Evolutionary conservation across 2,888 invertebrate species (phyloP).

Genomic region (Himalopsyche kuldschensis): DNA sequence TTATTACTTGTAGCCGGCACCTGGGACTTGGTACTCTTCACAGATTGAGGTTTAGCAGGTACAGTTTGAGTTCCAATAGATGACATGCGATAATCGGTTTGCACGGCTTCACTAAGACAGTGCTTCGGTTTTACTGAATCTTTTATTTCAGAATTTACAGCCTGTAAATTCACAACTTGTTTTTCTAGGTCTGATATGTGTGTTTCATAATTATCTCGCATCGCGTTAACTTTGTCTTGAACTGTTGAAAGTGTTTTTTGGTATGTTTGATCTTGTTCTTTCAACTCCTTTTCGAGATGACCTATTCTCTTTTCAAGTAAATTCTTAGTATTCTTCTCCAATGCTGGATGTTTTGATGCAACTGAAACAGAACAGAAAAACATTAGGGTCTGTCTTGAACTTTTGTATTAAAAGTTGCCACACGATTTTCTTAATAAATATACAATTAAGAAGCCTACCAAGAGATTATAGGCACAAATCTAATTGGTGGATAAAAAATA

Average conservation of each 20-base stretch:
- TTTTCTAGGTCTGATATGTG: constrained; percentile 76
- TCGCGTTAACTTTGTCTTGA: constrained; percentile 75
- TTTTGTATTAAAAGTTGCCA: background rate
- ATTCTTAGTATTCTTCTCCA: constrained; percentile 62
- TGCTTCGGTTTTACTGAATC: constrained; percentile 54
- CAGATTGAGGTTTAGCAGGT: constrained; percentile 51
- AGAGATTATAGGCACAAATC: too few species aligned
- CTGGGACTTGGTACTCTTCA: constrained; percentile 59
- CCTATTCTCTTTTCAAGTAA: constrained; percentile 73
- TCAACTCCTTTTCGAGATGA: constrained; percentile 70
- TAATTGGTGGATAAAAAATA: too few species aligned
- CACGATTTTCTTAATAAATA: too few species aligned
- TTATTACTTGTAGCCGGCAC: constrained; percentile 52
- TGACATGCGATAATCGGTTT: constrained; percentile 51
- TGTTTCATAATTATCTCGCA: constrained; percentile 74
- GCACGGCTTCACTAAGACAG: constrained; percentile 49
- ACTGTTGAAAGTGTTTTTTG: constrained; percentile 71
- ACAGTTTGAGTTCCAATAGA: constrained; percentile 49
- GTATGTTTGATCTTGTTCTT: constrained; percentile 70
- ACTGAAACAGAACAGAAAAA: constrained; percentile 46
- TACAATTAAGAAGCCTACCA: too few species aligned
- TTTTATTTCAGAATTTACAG: constrained; percentile 57
- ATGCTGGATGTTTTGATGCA: constrained; percentile 60
- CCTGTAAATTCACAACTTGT: constrained; percentile 56
- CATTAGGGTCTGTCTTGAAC: background rate